These are phyloP conservation scores for Phyllotreta striolata DNA, from an alignment of 2,888 invertebrate genomes.

Conservation along the genomic window DNA sequence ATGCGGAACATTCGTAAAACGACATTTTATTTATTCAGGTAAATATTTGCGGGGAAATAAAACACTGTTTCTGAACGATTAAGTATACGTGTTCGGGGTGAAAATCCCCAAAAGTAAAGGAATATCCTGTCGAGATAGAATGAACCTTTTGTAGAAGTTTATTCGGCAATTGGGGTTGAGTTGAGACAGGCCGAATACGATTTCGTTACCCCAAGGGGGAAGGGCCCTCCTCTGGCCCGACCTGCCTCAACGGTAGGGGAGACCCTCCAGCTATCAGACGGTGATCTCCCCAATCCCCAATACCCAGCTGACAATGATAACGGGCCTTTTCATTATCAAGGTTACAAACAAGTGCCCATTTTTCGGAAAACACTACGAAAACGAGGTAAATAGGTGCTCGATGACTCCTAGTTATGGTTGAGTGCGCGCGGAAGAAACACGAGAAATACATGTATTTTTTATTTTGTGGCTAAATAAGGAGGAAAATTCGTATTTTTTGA, in stretches of 20 bases:
- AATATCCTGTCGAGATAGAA: slow-evolving; percentile 42
- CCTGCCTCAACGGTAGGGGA: slow-evolving; percentile 56
- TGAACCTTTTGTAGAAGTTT: slow-evolving; percentile 47
- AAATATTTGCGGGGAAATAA: background rate
- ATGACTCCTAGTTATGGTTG: background rate
- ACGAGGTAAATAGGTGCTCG: background rate
- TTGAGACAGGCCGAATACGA: slow-evolving; percentile 51
- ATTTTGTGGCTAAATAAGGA: too few species aligned
- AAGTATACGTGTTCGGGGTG: slow-evolving; percentile 17
- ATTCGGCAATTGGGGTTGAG: slow-evolving; percentile 49
- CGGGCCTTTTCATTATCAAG: slow-evolving; percentile 50
- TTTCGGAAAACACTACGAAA: slow-evolving; percentile 17
- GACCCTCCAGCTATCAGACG: slow-evolving; percentile 49
- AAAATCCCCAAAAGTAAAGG: slow-evolving; percentile 23
- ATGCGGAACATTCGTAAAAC: too few species aligned
- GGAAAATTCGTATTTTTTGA: too few species aligned
- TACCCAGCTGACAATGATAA: slow-evolving; percentile 50
- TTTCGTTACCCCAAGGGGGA: slow-evolving; percentile 51
- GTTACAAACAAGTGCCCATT: slow-evolving; percentile 44
- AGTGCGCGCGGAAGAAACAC: too few species aligned
- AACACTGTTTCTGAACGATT: slow-evolving; percentile 8
- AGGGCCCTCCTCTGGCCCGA: slow-evolving; percentile 46
- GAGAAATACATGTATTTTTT: too few species aligned
- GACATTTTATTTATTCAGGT: too few species aligned
- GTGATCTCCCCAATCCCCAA: slow-evolving; percentile 48